A percentile compares a stretch with the other conserved stretches of the same genome.
phyloP scores from a whole-genome alignment of 2,113 vertebrate genomes.

The Vidua chalybeata region DNA sequence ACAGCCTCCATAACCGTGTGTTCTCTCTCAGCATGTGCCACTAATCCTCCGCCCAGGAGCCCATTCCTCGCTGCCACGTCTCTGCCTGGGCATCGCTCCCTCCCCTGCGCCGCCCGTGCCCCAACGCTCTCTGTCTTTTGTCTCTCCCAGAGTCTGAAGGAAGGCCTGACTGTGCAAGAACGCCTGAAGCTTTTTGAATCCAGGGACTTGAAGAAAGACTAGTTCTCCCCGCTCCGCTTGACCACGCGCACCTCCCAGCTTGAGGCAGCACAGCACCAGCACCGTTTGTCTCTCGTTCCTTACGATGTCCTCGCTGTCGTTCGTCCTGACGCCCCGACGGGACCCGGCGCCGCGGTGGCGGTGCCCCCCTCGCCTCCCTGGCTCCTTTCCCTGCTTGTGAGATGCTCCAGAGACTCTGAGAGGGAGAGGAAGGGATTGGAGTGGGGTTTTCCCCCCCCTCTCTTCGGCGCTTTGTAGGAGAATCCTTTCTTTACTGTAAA shows the following conservation, averaged over 20 bases:
- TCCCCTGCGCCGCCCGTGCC: background rate
- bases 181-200: conserved; percentile 97
- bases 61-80: background rate
- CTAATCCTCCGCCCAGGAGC: conserved; percentile 59
- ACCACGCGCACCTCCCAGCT: conserved; percentile 69
- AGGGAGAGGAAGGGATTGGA: conserved; percentile 29
- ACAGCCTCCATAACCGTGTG: conserved; percentile 19
- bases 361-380: background rate
- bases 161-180: conserved; percentile 96
- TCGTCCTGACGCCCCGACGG: conserved; percentile 45
- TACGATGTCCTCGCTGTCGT: conserved; percentile 41
- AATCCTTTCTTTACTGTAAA: conserved; percentile 43
- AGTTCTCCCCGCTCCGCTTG: conserved; percentile 70
- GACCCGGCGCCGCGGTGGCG: background rate
- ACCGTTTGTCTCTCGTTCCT: conserved; percentile 61
- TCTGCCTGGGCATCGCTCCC: background rate
- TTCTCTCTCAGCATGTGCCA: conserved; percentile 72
- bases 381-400: conserved; percentile 44
- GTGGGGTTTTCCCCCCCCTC: background rate
- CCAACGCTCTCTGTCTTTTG: conserved; percentile 19
- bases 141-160: conserved; percentile 91
- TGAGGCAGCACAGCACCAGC: conserved; percentile 66
- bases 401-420: conserved; percentile 42
- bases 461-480: conserved; percentile 23
- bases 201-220: conserved; percentile 94